Percentiles rank a stretch among this genome's conserved stretches.
phyloP scores from a whole-genome alignment of 2,113 vertebrate genomes.

The Centropus unirufus region DNA sequence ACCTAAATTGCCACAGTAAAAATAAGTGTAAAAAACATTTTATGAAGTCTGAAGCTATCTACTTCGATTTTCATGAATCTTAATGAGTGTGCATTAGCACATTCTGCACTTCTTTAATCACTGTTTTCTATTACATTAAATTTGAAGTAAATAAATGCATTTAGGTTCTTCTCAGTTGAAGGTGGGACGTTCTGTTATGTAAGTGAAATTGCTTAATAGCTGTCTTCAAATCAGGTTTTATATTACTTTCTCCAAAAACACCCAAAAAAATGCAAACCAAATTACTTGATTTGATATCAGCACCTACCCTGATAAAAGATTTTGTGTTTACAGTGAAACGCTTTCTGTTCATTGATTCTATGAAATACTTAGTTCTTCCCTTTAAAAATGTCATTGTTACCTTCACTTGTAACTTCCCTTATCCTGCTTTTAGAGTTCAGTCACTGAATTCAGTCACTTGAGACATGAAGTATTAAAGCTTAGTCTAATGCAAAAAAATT shows the following conservation, averaged over 20 bases:
- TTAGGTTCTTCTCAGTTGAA: not conserved
- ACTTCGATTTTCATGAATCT: not conserved
- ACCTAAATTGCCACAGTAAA: not conserved
- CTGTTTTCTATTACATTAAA: not conserved
- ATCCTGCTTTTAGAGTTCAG: not conserved
- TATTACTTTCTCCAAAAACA: not conserved
- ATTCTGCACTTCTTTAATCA: not conserved
- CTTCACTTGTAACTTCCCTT: not conserved
- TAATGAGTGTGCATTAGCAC: not conserved
- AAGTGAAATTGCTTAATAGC: slow-evolving; percentile 6
- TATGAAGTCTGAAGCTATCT: not conserved
- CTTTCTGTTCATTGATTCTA: not conserved
- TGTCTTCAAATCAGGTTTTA: not conserved
- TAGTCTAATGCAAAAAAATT: not conserved
- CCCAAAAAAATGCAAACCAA: not conserved
- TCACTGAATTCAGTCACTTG: not conserved
- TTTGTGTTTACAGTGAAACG: slow-evolving; percentile 7
- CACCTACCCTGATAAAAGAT: not conserved
- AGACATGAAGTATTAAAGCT: not conserved
- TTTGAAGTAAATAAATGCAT: not conserved
- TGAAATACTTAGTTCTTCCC: not conserved
- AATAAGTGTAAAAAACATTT: not conserved
- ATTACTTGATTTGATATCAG: not conserved
- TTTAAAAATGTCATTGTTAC: not conserved
- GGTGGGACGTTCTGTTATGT: not conserved